Base-by-base conservation (phyloP, 2,113 vertebrate genomes). In the Pomatostomus ruficeps region DNA sequence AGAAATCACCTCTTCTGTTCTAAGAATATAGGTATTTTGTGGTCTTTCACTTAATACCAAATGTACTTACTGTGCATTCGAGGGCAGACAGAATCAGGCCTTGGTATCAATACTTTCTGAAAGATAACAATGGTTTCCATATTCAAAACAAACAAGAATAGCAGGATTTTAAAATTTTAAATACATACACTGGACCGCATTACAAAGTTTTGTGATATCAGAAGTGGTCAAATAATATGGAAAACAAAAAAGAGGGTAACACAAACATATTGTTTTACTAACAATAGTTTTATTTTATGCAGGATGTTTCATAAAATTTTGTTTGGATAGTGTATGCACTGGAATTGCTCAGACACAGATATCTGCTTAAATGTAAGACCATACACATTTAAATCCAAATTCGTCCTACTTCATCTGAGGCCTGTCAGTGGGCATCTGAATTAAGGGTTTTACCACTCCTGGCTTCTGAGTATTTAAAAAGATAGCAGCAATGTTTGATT, bases 251-350 rank as follows among this genome's bases (percentile, higher is more conserved):
- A 65, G 66, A 51, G 4, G 13, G 12, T 52, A 49, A 86, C 55
- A 80, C 42, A 76, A 24, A 55, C 0, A 0, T 28, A 73, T 33
- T 65, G 26, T 49, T 93, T 91, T 84, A 52, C 49, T 91, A 89
- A 33, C 66, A 85, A 33, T 3, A 24, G 14, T 62, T 95, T 95
- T 96, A 92, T 91, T 96, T 91, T 90, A 85, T 51, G 35, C 45
- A 76, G 52, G 43, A 74, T 55, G 31, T 73, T 94, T 80, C 59
- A 74, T 17, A 83, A 79, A 83, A 63, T 33, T 86, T 68, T 86
- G n/a, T 72, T 48, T 65, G 58, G 86, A 83, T n/a, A 83, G 63
- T 38, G 33, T 77, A 61, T 62, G 33, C 33, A 80, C 42, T 83
- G 77, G 42, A 88, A 95, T 38, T 73, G 40, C 16, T 91, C n/a